Evolutionary conservation across 2,888 invertebrate species (phyloP).

Genomic region (Calephelis perditalis): DNA sequence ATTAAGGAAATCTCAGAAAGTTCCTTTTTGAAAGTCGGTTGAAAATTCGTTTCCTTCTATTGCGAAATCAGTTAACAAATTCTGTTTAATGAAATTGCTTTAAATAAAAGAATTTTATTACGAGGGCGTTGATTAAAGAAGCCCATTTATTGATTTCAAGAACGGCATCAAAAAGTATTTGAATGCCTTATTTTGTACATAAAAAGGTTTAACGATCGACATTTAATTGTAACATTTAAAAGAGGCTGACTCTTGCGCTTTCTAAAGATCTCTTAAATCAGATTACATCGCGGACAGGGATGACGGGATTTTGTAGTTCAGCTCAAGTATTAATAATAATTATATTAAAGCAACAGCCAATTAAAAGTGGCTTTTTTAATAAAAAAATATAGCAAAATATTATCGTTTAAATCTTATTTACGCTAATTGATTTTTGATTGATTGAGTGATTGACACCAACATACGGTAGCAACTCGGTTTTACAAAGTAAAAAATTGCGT

Average conservation of each 20-base stretch:
- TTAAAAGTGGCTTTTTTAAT: no score
- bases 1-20: no score
- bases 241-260: slow-evolving; percentile 16
- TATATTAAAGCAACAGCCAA: no score
- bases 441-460: no score
- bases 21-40: no score
- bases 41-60: no score
- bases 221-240: slow-evolving; percentile 55
- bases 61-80: background rate
- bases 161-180: slow-evolving; percentile 66
- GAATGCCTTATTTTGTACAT: slow-evolving; percentile 56
- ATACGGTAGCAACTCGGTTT: no score
- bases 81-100: slow-evolving; percentile 37
- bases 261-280: background rate
- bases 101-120: slow-evolving; percentile 71
- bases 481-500: no score
- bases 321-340: background rate
- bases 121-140: slow-evolving; percentile 65
- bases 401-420: no score
- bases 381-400: no score
- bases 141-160: slow-evolving; percentile 73
- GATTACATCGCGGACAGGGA: background rate
- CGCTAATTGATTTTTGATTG: no score
- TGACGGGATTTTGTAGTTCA: no score
- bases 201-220: slow-evolving; percentile 59